Conservation (phyloP, 2,113 vertebrate species). For the Atractosteus spatula region DNA sequence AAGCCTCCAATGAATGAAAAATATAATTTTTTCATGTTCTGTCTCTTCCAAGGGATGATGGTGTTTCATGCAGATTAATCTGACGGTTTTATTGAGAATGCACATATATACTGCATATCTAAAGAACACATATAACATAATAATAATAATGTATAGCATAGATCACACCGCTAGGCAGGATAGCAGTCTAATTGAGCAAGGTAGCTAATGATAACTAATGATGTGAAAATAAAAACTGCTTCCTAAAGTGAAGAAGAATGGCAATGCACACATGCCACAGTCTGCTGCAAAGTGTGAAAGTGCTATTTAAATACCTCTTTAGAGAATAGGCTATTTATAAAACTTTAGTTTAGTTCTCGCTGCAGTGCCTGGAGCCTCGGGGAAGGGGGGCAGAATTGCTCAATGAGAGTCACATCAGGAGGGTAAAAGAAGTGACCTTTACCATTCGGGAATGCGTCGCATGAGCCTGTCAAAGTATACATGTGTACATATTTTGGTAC, state of each 20-base stretch:
- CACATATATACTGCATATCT: too few species aligned
- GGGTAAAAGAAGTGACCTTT: conserved; percentile 10
- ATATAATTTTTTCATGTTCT: too few species aligned
- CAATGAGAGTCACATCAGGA: background rate
- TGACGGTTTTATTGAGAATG: too few species aligned
- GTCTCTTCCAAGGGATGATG: too few species aligned
- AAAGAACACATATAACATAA: too few species aligned
- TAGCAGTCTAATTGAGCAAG: background rate
- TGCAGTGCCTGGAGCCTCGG: conserved; percentile 39
- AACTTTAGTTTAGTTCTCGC: conserved; percentile 31
- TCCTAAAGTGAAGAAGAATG: background rate
- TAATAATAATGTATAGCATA: too few species aligned
- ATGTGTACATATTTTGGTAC: background rate
- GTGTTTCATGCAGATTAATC: too few species aligned
- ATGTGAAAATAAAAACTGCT: background rate
- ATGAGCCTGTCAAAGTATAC: background rate
- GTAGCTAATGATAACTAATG: background rate
- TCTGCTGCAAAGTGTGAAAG: background rate
- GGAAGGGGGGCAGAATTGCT: conserved; percentile 37
- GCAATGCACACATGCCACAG: background rate
- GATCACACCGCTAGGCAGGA: too few species aligned
- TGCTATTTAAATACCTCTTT: conserved; percentile 14
- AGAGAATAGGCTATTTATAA: conserved; percentile 30
- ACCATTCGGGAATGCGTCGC: background rate
- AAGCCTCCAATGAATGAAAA: too few species aligned